phyloP scores from a whole-genome alignment of 2,113 vertebrate species.

The Prietella phreatophila region DNA sequence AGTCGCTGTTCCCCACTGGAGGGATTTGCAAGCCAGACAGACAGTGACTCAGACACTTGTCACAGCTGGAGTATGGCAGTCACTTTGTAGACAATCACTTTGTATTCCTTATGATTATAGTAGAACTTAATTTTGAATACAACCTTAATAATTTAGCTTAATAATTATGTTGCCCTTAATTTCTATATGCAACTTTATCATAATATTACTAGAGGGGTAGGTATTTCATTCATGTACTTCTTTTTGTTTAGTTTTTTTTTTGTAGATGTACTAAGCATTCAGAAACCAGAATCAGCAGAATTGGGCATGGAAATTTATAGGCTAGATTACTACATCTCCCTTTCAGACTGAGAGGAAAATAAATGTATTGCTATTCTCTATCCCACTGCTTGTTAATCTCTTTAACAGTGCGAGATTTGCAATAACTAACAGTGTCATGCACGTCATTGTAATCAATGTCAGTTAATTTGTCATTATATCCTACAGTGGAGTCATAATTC shows the following conservation, averaged over 20 bases:
- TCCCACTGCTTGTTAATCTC: neutral
- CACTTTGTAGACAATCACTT: constrained; percentile 28
- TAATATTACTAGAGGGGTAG: neutral
- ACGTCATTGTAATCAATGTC: too few relatives aligned
- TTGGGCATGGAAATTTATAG: neutral
- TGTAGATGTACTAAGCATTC: neutral
- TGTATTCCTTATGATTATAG: constrained; percentile 38
- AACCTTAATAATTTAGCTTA: neutral
- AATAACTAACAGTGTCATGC: constrained; percentile 7
- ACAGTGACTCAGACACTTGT: constrained; percentile 39
- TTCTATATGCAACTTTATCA: neutral
- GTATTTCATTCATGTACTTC: neutral
- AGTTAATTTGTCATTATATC: neutral
- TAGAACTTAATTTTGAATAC: constrained; percentile 12
- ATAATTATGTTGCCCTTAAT: neutral
- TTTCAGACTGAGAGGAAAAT: constrained; percentile 7
- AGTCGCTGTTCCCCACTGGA: constrained; percentile 21
- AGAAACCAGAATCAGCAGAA: neutral
- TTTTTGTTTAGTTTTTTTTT: neutral
- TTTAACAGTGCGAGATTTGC: neutral
- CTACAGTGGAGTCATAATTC: neutral
- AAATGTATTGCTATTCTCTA: neutral
- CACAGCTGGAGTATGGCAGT: constrained; percentile 37
- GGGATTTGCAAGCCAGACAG: constrained; percentile 49
- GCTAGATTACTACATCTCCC: neutral